Conservation (phyloP, 2,113 vertebrate genomes). For the Thalassarche chlororhynchos region DNA sequence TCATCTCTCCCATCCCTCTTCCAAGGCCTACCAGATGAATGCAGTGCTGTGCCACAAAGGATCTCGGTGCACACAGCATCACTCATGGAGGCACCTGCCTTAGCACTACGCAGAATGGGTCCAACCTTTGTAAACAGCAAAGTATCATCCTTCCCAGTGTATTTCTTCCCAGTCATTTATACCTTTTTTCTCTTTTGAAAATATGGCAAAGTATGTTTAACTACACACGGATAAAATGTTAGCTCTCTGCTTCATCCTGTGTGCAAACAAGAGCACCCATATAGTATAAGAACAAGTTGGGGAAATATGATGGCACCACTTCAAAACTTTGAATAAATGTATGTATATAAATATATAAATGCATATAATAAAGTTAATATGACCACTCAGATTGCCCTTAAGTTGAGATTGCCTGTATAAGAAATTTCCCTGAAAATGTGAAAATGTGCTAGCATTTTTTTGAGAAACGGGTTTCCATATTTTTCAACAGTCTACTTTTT, state of each 20-base stretch:
- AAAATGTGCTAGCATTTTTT: neutral
- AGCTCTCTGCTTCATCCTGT: neutral
- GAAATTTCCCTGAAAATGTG: neutral
- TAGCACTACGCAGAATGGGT: neutral
- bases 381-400: neutral
- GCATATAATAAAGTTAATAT: neutral
- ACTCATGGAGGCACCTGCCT: neutral
- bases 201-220: neutral
- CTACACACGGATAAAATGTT: neutral
- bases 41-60: neutral
- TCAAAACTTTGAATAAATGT: neutral
- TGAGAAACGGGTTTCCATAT: neutral
- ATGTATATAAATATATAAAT: neutral
- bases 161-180: neutral
- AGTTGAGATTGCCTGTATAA: neutral
- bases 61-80: rapidly evolving
- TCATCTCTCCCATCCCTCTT: neutral
- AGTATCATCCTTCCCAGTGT: neutral
- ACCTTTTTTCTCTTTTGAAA: neutral
- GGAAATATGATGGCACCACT: neutral
- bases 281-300: neutral
- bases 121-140: neutral
- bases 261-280: neutral
- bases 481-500: neutral
- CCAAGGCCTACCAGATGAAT: neutral